Percentiles rank a stretch among this genome's conserved stretches.
These are phyloP conservation scores for Pan paniscus DNA, from an alignment of 2,113 vertebrate species.

Conservation along the genomic window DNA sequence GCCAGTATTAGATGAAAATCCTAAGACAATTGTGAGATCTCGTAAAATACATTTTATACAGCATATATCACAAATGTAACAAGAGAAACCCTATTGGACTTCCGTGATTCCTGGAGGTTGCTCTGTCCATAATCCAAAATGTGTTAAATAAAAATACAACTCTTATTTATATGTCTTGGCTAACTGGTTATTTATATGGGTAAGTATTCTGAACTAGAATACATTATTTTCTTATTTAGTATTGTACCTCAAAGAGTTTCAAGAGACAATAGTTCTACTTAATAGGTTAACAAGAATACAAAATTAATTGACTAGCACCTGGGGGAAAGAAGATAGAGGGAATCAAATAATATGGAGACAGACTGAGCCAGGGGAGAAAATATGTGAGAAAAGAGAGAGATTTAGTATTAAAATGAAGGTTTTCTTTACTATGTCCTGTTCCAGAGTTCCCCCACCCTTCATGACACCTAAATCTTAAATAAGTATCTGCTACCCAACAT, in stretches of 20 bases:
- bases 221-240: not conserved
- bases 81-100: not conserved
- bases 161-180: not conserved
- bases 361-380: not conserved
- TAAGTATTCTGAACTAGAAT: not conserved
- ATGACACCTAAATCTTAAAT: not conserved
- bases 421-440: not conserved
- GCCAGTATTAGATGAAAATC: conserved; percentile 45
- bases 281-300: not conserved
- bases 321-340: not conserved
- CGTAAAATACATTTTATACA: conserved; percentile 1
- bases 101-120: not conserved
- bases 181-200: not conserved
- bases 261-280: not conserved
- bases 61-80: not conserved
- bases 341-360: not conserved
- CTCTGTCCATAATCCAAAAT: not conserved
- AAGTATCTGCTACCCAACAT: not conserved
- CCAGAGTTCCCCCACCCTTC: not conserved
- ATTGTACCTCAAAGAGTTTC: not conserved
- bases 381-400: not conserved
- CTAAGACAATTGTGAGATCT: conserved; percentile 47
- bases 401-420: not conserved
- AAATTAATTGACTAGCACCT: not conserved
- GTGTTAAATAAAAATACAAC: not conserved